Evolutionary conservation across 2,797 vertebrate genomes (phyloP), one percentile per base, ranked within the genome.

Genomic region (Yasuhikotakia modesta): DNA sequence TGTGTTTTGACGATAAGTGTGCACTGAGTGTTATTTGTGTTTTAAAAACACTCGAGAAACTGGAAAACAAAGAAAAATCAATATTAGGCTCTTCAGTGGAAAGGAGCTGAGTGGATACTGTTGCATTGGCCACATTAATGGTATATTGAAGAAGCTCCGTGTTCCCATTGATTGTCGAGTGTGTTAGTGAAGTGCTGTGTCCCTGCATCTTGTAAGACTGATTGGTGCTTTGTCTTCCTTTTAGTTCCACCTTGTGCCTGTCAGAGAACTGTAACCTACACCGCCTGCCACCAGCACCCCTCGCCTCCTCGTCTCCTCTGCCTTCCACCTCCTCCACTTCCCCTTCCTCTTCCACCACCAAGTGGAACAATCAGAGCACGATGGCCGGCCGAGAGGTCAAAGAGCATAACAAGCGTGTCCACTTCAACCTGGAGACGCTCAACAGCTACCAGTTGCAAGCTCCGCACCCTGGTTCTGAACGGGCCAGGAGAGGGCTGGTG

Each of bases 391-490:
- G 89, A 1, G 92, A 93, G 79, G 86, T 87, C 69, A 94, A 92
- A 82, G 93, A 94, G 78, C 92, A 75, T 24, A 81, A 87, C 79
- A 89, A 90, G 27, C 92, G 90, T 0, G 93, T 95, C 76, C 93
- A 93, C 86, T 95, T 96, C 80, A 92, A 94, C 86, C 89, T 94
- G 53, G 93, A 94, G 66, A 94, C 91, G 0, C 91, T 93, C 24
- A 92, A 92, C 89, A 92, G 89, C 86, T 91, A 91, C 87, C 90
- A 91, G 22, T 91, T 93, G 60, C 91, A 89, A 79, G 80, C 76
- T 30, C 90, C 91, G 0, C 86, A 90, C n/a, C 86, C 76, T 1
- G 90, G 88, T 5, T 86, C 89, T 0, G 91, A 89, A 66, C 87
- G 79, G 0, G 82, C 69, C 68, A 73, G 73, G 4, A 87, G 21